phyloP scores from a whole-genome alignment of 2,113 vertebrate genomes.

The Notarius lentiginosus region DNA sequence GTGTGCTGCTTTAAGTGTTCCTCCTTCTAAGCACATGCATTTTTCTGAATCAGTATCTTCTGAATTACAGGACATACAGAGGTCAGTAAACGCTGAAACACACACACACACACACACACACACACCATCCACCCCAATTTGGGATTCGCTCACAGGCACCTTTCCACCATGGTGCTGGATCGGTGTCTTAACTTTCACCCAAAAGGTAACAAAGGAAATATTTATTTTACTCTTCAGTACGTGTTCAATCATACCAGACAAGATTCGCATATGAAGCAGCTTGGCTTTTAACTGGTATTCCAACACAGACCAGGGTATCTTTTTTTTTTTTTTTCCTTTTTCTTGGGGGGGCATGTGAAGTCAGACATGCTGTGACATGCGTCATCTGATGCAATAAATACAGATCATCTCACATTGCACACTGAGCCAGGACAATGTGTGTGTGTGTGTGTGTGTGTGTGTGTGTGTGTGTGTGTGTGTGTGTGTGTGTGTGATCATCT shows the following conservation, averaged over 20 bases:
- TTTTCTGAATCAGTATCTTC: background rate
- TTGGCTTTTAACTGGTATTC: background rate
- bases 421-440: background rate
- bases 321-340: background rate
- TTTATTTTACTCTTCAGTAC: background rate
- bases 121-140: background rate
- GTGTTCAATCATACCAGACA: background rate
- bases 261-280: background rate
- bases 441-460: background rate
- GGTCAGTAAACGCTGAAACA: background rate
- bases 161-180: background rate
- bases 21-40: background rate
- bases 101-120: background rate
- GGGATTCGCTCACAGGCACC: background rate
- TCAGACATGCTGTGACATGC: background rate
- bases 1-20: background rate
- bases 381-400: background rate
- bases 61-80: background rate
- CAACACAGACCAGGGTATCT: background rate
- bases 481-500: constrained; percentile 15
- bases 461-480: background rate
- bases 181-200: background rate
- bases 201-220: background rate
- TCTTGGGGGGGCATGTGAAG: background rate
- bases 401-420: background rate